Evolutionary conservation across 2,888 invertebrate species (phyloP).

Genomic region (Lasioglossum morio): DNA sequence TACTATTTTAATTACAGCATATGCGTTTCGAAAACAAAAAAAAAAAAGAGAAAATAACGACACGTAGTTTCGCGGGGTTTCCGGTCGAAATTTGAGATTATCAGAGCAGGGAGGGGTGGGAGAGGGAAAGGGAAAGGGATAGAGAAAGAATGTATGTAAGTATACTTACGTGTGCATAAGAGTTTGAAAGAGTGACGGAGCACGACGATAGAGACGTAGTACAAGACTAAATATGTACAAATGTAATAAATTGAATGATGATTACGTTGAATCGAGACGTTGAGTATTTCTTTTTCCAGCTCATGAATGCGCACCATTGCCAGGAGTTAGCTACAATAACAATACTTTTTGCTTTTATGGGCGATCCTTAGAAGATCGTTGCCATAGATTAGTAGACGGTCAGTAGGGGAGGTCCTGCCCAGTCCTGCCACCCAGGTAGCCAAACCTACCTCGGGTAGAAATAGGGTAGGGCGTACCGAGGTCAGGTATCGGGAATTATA

Average conservation of each 20-base stretch:
- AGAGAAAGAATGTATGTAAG: constrained; percentile 12
- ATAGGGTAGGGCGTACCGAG: too few relatives aligned
- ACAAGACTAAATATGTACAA: constrained; percentile 79
- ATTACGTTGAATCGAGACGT: constrained; percentile 71
- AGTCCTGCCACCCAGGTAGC: too few relatives aligned
- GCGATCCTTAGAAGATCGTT: too few relatives aligned
- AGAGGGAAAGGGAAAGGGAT: neutral
- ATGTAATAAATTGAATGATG: constrained; percentile 80
- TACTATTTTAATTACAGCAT: constrained; percentile 55
- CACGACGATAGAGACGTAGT: constrained; percentile 73
- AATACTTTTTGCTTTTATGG: too few relatives aligned
- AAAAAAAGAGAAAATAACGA: too few relatives aligned
- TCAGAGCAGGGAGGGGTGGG: neutral
- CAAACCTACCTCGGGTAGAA: too few relatives aligned
- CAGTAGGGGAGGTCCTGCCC: too few relatives aligned
- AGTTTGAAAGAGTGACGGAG: constrained; percentile 54
- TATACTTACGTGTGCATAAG: constrained; percentile 17
- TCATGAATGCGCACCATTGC: neutral
- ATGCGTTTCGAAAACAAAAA: neutral
- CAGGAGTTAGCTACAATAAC: too few relatives aligned
- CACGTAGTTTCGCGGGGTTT: neutral
- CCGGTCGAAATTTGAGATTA: neutral
- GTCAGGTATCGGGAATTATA: too few relatives aligned
- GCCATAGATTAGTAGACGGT: too few relatives aligned
- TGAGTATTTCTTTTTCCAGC: neutral